Evolutionary conservation across 1,140 invertebrate species (phyloP), one percentile per base, ranked within the genome.

Genomic region (Ruditapes philippinarum): DNA sequence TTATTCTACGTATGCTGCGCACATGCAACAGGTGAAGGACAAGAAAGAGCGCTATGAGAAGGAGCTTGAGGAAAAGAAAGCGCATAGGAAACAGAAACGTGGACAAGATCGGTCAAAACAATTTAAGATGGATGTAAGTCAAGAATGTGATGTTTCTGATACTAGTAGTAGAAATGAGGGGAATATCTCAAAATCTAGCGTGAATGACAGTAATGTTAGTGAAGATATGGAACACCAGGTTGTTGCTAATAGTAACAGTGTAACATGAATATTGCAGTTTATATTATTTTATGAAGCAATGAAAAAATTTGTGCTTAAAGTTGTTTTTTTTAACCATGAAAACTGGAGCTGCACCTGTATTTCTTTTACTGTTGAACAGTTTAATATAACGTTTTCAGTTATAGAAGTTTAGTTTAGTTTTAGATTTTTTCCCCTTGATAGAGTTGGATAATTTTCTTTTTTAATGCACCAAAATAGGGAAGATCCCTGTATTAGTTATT

Each of bases 1-100:
- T 54, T 95, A 95, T 84, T 91, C 91, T 22, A 93, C 89, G 70
- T 95, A 94, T 85, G 91, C 91, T 38, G 74, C 90, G 12, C 94
- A 95, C 87, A 90, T 95, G 42, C 84, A 92, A 31, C 49, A 90
- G 22, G 74, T 70, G 54, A 78, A 87, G 51, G 65, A 54, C 54
- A 33, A 45, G 19, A 57, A 33, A 17, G 78, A 81, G 36, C 60
- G 42, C 33, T 74, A 22, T 25, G 76, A 28, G 28, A 87, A 73
- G 73, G 83, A 86, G 40, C 36, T 74, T 60, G 28, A 40, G 57
- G 51, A 74, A 33, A 45, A 45, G 70, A 83, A 83, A 62, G 57
- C 17, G 36, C 45, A 81, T 42, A 84, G 33, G 45, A 85, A 85
- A 38, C 68, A 31, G 40, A 51, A 51, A 38, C 40, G 85, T 28